Evolutionary conservation across 2,113 vertebrate species (phyloP).

Genomic region (Dolichotis patagonum): DNA sequence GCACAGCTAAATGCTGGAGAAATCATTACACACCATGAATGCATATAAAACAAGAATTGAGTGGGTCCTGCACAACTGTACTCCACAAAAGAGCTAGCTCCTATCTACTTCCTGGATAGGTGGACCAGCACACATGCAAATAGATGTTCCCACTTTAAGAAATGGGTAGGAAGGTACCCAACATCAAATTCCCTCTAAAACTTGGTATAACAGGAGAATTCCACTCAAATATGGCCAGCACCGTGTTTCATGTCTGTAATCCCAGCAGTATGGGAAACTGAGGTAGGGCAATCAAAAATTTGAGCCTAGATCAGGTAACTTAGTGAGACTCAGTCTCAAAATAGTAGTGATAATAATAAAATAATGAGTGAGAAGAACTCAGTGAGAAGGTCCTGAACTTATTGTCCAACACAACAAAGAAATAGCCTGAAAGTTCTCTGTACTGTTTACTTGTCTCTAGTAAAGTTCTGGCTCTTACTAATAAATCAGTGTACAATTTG

Average conservation of each 20-base stretch:
- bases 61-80: rapidly evolving
- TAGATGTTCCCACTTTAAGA: not conserved
- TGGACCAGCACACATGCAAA: rapidly evolving
- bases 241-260: not conserved
- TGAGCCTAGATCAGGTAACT: not conserved
- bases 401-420: not conserved
- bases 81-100: rapidly evolving
- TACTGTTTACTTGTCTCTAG: conserved; percentile 17
- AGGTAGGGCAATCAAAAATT: not conserved
- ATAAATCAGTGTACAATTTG: conserved; percentile 74
- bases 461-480: conserved; percentile 57
- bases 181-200: not conserved
- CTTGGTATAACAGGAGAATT: not conserved
- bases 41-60: rapidly evolving
- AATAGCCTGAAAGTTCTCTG: not conserved
- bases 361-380: not conserved
- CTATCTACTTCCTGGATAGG: rapidly evolving
- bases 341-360: not conserved
- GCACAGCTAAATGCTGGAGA: rapidly evolving
- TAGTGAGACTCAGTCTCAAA: not conserved
- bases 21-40: rapidly evolving
- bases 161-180: not conserved
- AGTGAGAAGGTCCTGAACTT: not conserved
- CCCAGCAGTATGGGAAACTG: not conserved
- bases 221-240: not conserved